Base-by-base conservation (phyloP, 2,113 vertebrate genomes). In the Grammomys surdaster region DNA sequence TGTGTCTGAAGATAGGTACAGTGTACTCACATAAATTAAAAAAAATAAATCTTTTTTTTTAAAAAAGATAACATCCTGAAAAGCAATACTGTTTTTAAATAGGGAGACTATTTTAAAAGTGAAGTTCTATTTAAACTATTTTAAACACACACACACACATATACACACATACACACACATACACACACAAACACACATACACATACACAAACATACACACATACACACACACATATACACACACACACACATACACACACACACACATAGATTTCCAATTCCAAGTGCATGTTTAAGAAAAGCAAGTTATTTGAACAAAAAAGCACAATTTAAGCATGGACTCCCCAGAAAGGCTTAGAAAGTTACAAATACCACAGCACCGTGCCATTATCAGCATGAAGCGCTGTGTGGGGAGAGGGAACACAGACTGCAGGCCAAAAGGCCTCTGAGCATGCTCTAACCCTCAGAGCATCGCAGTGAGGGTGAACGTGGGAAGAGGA, bases 251-350 rank as follows among this genome's bases (percentile, higher is more conserved):
- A 40, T 40, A 40, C 40, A 40, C 40, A 40, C 40, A 40, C 40
- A 40, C 2, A 40, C 58, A 95, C 88, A 80, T 40, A 67, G 86
- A 89, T 92, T 97, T 84, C 72, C 58, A 46, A 56, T 81, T 40
- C 60, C 70, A 95, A 85, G 94, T 89, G n/a, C 13, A 82, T 94
- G 33, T 70, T 80, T 20, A n/a, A 51, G 70, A 95, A 48, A 67
- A 28, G 9, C 8, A 76, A 48, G 19, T 56, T 86, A 77, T 19
- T 81, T 65, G 58, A 88, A 95, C 20, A 60, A 70, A 87, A 87
- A 91, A 76, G 46, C 43, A 1, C 75, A 95, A 95, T 78, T 82
- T 87, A 89, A 96, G 54, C 88, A 96, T 85, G 88, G 93, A 88
- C 82, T 90, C 86, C 69, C 77, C 70, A 84, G 54, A 91, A 89